Evolutionary conservation across 2,888 invertebrate genomes (phyloP).

Genomic region (Pristionchus arcanus): DNA sequence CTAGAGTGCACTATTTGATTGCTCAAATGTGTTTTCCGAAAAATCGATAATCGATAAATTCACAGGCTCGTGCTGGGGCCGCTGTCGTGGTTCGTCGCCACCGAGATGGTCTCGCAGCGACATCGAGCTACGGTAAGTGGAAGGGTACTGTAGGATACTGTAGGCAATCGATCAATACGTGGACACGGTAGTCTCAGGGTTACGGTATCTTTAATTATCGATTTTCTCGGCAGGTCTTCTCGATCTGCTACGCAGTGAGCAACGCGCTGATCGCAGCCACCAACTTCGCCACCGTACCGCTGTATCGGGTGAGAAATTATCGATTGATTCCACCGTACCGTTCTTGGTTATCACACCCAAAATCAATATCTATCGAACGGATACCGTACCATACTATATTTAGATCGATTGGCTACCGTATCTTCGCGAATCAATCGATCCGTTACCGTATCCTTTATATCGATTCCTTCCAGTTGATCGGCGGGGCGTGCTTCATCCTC

Average conservation of each 20-base stretch:
- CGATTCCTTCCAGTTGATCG: constrained; percentile 64
- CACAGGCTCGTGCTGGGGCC: constrained; percentile 72
- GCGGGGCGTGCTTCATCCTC: constrained; percentile 68
- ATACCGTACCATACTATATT: no score
- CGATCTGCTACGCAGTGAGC: constrained; percentile 74
- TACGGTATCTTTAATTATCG: background rate
- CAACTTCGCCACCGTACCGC: constrained; percentile 72
- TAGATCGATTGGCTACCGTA: background rate
- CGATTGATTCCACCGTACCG: constrained; percentile 62
- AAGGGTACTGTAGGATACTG: background rate
- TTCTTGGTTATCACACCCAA: no score
- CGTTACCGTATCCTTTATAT: background rate
- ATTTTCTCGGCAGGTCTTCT: constrained; percentile 61
- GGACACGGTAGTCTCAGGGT: background rate
- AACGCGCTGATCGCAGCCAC: constrained; percentile 73
- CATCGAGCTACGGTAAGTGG: constrained; percentile 69
- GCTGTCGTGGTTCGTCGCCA: constrained; percentile 74
- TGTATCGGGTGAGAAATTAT: constrained; percentile 64
- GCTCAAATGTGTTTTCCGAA: no score
- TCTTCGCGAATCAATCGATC: no score
- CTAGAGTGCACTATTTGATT: no score
- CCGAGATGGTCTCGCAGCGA: constrained; percentile 74
- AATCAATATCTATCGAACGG: no score
- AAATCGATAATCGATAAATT: constrained; percentile 19
- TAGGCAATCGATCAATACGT: background rate